Evolutionary conservation across 2,888 invertebrate species (phyloP).

Genomic region (Cheilosia impressa): DNA sequence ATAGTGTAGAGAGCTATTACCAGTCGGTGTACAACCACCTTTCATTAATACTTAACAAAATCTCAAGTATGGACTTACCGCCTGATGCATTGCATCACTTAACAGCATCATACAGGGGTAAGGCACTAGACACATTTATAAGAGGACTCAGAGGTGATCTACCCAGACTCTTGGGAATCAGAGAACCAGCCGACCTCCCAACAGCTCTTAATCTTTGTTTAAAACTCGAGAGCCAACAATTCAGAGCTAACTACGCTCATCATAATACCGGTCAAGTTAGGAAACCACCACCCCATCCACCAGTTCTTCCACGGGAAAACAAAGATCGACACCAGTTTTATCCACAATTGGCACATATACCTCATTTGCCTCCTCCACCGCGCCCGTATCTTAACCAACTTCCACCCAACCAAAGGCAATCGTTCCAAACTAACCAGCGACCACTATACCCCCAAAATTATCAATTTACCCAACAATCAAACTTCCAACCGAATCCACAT

Average conservation of each 20-base stretch:
- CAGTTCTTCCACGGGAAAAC: neutral
- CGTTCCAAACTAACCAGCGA: conserved; percentile 3
- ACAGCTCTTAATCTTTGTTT: conserved; percentile 63
- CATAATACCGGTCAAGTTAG: conserved; percentile 8
- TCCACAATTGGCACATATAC: conserved; percentile 16
- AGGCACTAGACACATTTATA: conserved; percentile 75
- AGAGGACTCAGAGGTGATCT: conserved; percentile 68
- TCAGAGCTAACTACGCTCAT: conserved; percentile 13
- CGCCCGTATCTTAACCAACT: neutral
- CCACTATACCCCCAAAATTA: conserved; percentile 8
- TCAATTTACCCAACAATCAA: neutral
- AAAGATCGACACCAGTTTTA: conserved; percentile 1
- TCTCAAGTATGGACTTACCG: conserved; percentile 65
- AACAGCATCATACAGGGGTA: conserved; percentile 64
- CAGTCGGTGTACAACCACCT: conserved; percentile 71
- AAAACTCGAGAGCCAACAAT: conserved; percentile 54
- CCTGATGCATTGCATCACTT: conserved; percentile 63
- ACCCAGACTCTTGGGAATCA: conserved; percentile 32
- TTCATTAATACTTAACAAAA: conserved; percentile 75
- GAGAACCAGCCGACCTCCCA: conserved; percentile 66
- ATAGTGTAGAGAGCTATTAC: conserved; percentile 66
- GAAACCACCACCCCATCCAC: conserved; percentile 21
- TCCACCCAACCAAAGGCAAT: neutral
- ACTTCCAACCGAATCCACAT: conserved; percentile 19
- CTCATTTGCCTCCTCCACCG: neutral